phyloP scores from a whole-genome alignment of 1,140 invertebrate genomes.

The Sitobion miscanthi region DNA sequence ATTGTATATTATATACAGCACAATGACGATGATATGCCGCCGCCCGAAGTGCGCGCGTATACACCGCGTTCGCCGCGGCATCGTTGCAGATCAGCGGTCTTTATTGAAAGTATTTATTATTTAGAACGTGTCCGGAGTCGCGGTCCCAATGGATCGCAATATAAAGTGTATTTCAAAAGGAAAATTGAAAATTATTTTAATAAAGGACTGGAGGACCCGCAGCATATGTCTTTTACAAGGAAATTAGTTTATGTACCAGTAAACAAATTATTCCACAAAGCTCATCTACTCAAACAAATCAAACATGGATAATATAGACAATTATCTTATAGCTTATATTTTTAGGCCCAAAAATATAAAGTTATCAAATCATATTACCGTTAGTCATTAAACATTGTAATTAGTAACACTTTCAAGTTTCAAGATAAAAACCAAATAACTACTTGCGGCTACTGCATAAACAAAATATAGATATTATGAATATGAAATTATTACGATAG shows the following conservation, averaged over 20 bases:
- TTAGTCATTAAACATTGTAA: not conserved
- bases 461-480: not conserved
- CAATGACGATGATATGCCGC: not conserved
- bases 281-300: not conserved
- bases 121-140: no score
- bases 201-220: not conserved
- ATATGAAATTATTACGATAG: not conserved
- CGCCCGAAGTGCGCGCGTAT: not conserved
- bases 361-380: not conserved
- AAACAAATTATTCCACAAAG: not conserved
- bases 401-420: not conserved
- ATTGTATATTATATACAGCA: not conserved
- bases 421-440: not conserved
- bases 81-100: no score
- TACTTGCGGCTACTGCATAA: not conserved
- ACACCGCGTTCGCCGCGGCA: constrained; percentile 31
- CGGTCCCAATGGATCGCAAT: no score
- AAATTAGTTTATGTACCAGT: not conserved
- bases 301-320: not conserved
- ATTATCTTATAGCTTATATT: not conserved
- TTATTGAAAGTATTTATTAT: no score
- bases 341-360: not conserved
- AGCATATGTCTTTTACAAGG: no score
- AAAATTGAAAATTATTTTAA: not conserved
- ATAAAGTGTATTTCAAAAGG: not conserved